A percentile compares a stretch with the other conserved stretches of the same genome.
These are phyloP conservation scores for Tetrax tetrax DNA, from an alignment of 2,113 vertebrate genomes.

Conservation along the genomic window DNA sequence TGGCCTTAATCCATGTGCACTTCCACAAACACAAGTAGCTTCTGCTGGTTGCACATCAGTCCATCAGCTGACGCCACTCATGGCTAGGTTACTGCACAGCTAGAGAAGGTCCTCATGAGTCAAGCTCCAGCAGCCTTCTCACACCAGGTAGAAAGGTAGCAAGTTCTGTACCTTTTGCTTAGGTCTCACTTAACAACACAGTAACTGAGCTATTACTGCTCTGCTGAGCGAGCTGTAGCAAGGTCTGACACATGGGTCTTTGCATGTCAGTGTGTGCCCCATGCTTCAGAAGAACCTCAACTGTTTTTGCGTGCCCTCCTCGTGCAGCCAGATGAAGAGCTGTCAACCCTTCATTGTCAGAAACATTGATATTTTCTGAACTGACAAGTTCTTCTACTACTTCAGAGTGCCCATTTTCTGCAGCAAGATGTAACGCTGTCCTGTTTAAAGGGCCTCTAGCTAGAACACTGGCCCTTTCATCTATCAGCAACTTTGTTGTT, in stretches of 20 bases:
- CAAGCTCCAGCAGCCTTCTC: background rate
- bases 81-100: background rate
- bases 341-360: conserved; percentile 79
- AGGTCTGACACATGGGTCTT: conserved; percentile 49
- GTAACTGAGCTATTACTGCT: background rate
- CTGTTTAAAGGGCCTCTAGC: conserved; percentile 69
- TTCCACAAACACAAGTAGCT: background rate
- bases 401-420: conserved; percentile 83
- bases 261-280: conserved; percentile 66
- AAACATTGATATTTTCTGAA: conserved; percentile 61
- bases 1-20: background rate
- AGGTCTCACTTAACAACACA: conserved; percentile 68
- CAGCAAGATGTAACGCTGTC: conserved; percentile 85
- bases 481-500: conserved; percentile 86
- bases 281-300: conserved; percentile 78
- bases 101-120: background rate
- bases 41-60: background rate
- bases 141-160: background rate
- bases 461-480: conserved; percentile 79
- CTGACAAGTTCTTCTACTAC: conserved; percentile 84
- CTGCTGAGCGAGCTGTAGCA: background rate
- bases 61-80: background rate
- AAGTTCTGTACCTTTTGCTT: background rate
- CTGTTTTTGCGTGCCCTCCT: conserved; percentile 76
- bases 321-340: conserved; percentile 83